phyloP scores from a whole-genome alignment of 2,797 vertebrate genomes.

The Hippopotamyrus pictus region DNA sequence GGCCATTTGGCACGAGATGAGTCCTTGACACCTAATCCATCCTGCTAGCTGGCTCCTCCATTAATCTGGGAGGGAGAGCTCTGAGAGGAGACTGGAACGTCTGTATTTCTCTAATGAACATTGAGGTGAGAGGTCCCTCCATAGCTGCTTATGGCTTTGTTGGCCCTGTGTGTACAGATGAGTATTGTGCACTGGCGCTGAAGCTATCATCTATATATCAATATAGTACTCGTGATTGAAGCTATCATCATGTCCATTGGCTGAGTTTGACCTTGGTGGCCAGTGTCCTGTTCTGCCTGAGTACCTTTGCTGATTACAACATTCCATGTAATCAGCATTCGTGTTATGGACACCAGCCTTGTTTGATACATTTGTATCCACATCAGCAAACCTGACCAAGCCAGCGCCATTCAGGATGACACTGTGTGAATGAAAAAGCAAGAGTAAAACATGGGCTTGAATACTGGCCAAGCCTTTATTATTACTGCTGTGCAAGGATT shows the following conservation, averaged over 20 bases:
- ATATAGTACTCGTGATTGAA: too few relatives aligned
- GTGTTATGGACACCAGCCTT: background rate
- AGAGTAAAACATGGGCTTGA: background rate
- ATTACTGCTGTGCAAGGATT: background rate
- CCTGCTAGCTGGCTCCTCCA: constrained; percentile 36
- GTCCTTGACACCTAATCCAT: constrained; percentile 35
- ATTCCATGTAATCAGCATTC: background rate
- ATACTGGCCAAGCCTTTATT: background rate
- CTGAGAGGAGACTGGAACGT: constrained; percentile 22
- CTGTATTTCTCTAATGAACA: constrained; percentile 49
- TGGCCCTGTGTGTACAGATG: constrained; percentile 39
- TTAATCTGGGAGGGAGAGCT: constrained; percentile 41
- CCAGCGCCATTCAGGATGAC: background rate
- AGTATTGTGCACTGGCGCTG: background rate
- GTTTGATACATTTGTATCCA: background rate
- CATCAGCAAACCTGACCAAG: background rate
- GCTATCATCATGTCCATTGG: background rate
- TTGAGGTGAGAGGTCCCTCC: constrained; percentile 43
- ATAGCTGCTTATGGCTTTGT: constrained; percentile 39
- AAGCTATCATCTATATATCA: too few relatives aligned
- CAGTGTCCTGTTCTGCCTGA: background rate
- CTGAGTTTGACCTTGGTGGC: background rate
- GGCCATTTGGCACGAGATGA: constrained; percentile 37
- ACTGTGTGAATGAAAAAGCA: background rate
- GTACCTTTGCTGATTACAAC: background rate